Evolutionary conservation across 1,140 invertebrate species (phyloP).

Genomic region (Acromyrmex heyeri): DNA sequence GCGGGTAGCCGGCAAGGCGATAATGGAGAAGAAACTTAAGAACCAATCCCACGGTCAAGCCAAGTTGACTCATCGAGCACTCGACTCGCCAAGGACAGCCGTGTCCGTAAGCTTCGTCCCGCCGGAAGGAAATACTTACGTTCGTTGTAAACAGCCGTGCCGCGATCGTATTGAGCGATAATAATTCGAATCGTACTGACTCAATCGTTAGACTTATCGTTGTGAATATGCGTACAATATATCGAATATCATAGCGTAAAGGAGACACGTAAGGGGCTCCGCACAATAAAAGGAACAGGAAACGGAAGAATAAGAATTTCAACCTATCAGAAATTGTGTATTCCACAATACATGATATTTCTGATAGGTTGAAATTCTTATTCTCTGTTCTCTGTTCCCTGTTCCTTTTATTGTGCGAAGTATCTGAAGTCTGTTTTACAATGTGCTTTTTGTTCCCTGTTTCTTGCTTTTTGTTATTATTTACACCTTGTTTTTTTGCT

Average conservation of each 20-base stretch:
- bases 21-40: constrained; percentile 66
- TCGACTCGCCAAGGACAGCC: constrained; percentile 55
- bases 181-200: constrained; percentile 32
- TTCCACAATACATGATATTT: too few relatives aligned
- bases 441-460: too few relatives aligned
- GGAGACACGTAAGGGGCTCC: neutral
- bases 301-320: too few relatives aligned
- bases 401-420: too few relatives aligned
- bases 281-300: too few relatives aligned
- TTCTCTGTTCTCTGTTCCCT: too few relatives aligned
- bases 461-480: too few relatives aligned
- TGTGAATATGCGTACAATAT: neutral
- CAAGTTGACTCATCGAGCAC: constrained; percentile 62
- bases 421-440: too few relatives aligned
- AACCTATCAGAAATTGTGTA: too few relatives aligned
- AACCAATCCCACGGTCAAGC: constrained; percentile 35
- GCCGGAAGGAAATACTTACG: constrained; percentile 58
- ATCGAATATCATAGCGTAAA: neutral
- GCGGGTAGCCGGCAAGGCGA: constrained; percentile 34
- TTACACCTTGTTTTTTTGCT: too few relatives aligned
- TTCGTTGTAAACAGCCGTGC: constrained; percentile 42
- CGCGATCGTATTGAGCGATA: constrained; percentile 28
- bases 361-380: too few relatives aligned
- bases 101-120: constrained; percentile 36
- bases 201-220: constrained; percentile 6